Evolutionary conservation across 1,140 invertebrate genomes (phyloP).

Genomic region (Caerostris extrusa): DNA sequence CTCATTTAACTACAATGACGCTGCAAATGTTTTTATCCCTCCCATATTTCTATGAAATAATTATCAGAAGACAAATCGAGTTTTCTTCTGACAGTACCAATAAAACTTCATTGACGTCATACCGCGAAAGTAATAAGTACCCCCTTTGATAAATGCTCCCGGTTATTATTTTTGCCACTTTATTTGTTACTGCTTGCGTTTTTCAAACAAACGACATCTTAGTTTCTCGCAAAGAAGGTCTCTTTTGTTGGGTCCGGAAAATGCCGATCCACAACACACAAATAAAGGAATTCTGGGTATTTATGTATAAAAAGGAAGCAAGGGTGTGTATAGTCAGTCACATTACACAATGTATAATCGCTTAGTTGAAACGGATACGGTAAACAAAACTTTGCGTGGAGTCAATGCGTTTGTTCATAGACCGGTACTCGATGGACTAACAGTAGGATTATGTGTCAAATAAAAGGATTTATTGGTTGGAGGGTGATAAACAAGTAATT

Average conservation of each 20-base stretch:
- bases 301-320: neutral
- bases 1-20: neutral
- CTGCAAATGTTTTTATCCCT: neutral
- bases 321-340: neutral
- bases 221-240: neutral
- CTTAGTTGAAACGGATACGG: neutral
- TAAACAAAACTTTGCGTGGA: neutral
- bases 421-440: neutral
- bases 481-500: no score
- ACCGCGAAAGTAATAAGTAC: neutral
- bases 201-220: slow-evolving; percentile 6
- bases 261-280: neutral
- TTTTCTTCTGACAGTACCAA: slow-evolving; percentile 5
- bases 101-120: slow-evolving; percentile 26
- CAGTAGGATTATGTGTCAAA: neutral
- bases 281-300: neutral
- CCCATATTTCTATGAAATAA: neutral
- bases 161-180: slow-evolving; percentile 4
- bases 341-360: slow-evolving; percentile 18
- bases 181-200: neutral
- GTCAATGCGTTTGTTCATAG: neutral
- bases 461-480: neutral
- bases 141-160: neutral
- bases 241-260: neutral
- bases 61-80: slow-evolving; percentile 25